Evolutionary conservation across 2,888 invertebrate genomes (phyloP).

Genomic region (Clistopyga incitator): DNA sequence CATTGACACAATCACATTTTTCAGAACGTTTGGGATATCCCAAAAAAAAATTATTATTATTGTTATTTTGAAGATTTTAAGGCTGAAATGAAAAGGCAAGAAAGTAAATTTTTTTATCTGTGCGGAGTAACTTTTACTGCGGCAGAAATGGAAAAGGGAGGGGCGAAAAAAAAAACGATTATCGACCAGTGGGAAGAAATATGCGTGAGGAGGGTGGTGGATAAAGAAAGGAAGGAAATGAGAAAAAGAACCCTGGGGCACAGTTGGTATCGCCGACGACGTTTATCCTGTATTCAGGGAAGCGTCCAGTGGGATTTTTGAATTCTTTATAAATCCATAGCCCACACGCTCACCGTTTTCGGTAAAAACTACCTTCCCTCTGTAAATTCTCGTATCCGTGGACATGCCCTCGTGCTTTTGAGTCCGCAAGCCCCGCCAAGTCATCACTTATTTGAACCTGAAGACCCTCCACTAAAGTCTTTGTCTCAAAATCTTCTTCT

Average conservation of each 20-base stretch:
- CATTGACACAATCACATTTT: too few relatives aligned
- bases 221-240: neutral
- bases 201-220: neutral
- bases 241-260: conserved; percentile 26
- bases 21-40: too few relatives aligned
- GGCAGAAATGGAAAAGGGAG: neutral
- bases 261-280: conserved; percentile 26
- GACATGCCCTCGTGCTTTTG: neutral
- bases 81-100: neutral
- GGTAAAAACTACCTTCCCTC: neutral
- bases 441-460: conserved; percentile 4
- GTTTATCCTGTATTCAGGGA: conserved; percentile 50
- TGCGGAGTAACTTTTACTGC: neutral
- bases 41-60: too few relatives aligned
- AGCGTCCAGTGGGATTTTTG: conserved; percentile 24
- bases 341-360: neutral
- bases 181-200: neutral
- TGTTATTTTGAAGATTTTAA: too few relatives aligned
- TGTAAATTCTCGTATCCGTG: neutral
- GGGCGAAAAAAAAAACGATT: neutral
- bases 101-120: neutral
- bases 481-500: conserved; percentile 34
- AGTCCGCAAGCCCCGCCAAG: neutral
- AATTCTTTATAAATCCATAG: conserved; percentile 34
- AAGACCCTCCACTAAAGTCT: neutral